phyloP scores from a whole-genome alignment of 2,888 invertebrate species.

The Cantharis nigra region DNA sequence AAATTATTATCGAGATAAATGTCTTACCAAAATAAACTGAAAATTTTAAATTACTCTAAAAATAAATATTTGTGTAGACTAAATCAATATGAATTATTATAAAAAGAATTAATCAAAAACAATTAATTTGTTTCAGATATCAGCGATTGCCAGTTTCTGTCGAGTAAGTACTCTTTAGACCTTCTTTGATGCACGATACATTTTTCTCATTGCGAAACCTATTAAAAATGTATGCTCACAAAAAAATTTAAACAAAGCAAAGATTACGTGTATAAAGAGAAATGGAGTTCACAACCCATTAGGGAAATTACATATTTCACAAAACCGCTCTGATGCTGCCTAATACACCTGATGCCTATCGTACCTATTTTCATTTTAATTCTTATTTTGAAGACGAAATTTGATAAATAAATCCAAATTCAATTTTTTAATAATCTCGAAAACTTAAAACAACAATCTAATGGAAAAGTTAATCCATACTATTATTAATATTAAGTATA shows the following conservation, averaged over 20 bases:
- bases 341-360: background rate
- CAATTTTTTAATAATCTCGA: background rate
- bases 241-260: slow-evolving; percentile 2
- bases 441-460: background rate
- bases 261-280: slow-evolving; percentile 1
- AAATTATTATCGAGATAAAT: background rate
- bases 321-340: background rate
- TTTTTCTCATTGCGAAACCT: slow-evolving; percentile 7
- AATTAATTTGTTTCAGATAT: slow-evolving; percentile 70
- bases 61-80: background rate
- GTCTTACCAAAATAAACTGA: background rate
- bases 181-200: background rate
- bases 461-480: background rate
- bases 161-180: slow-evolving; percentile 63
- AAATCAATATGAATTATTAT: background rate
- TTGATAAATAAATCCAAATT: background rate
- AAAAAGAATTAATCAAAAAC: background rate
- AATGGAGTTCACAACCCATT: background rate
- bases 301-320: slow-evolving; percentile 9
- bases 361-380: background rate
- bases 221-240: slow-evolving; percentile 7
- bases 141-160: slow-evolving; percentile 85
- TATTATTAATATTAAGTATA: background rate
- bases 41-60: background rate
- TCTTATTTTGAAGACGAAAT: background rate